These are phyloP conservation scores for Catharus ustulatus DNA, from an alignment of 2,797 vertebrate genomes.

Conservation along the genomic window DNA sequence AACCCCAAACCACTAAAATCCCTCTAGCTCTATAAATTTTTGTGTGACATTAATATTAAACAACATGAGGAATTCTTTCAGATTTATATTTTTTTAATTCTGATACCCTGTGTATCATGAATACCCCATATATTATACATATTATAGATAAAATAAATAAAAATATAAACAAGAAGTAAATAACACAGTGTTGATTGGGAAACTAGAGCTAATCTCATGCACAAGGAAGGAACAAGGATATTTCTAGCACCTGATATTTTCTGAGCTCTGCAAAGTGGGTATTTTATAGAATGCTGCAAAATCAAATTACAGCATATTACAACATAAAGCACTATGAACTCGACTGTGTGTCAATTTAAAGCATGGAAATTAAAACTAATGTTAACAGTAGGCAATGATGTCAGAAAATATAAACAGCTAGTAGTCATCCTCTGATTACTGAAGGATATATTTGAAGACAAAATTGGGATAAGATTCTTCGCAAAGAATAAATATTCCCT, in stretches of 20 bases:
- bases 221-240: neutral
- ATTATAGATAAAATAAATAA: neutral
- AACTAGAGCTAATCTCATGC: neutral
- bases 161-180: neutral
- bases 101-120: neutral
- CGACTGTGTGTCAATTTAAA: neutral
- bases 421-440: neutral
- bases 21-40: neutral
- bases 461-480: neutral
- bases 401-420: neutral
- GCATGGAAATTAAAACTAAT: neutral
- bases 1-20: fast-evolving
- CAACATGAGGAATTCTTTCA: neutral
- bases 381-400: neutral
- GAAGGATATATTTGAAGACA: neutral
- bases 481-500: neutral
- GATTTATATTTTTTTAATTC: neutral
- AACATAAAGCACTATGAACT: neutral
- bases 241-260: neutral
- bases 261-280: neutral
- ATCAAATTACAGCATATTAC: neutral
- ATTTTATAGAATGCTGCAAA: neutral
- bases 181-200: neutral
- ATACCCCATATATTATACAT: no score
- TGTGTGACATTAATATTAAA: neutral